These are phyloP conservation scores for Nomada fucata DNA, from an alignment of 2,888 invertebrate genomes.

Conservation along the genomic window DNA sequence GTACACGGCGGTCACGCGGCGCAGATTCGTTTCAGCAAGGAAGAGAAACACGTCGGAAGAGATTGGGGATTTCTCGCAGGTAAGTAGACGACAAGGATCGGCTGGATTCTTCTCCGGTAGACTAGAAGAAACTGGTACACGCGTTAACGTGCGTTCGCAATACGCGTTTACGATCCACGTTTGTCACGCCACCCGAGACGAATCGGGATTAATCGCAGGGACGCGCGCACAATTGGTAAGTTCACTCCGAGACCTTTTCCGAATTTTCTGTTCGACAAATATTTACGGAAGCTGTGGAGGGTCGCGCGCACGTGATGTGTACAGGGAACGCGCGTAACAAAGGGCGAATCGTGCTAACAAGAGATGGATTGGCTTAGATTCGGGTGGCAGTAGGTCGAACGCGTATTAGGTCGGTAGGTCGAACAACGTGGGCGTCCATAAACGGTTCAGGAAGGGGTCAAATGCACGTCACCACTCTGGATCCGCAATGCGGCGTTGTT, in stretches of 20 bases:
- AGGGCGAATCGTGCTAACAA: constrained; percentile 12
- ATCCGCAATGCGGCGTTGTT: constrained; percentile 84
- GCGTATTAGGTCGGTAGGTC: constrained; percentile 64
- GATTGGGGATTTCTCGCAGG: constrained; percentile 23
- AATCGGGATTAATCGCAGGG: too few species aligned
- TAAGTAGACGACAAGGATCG: constrained; percentile 2
- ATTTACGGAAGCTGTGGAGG: neutral
- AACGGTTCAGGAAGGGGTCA: constrained; percentile 70
- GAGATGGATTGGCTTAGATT: neutral
- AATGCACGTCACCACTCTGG: constrained; percentile 80
- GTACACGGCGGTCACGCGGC: constrained; percentile 31
- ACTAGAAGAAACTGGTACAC: neutral
- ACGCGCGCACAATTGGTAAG: too few species aligned
- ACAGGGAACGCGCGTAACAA: neutral
- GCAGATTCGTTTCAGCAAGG: constrained; percentile 54
- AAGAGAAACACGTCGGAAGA: constrained; percentile 44
- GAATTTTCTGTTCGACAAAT: neutral
- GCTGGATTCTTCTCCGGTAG: neutral
- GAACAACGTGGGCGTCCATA: constrained; percentile 59
- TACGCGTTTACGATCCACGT: too few species aligned
- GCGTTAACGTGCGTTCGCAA: neutral
- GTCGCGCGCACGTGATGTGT: neutral
- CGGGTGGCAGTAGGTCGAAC: constrained; percentile 43
- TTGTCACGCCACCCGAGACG: too few species aligned
- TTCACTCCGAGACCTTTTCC: too few species aligned